Percentiles rank a stretch among this genome's conserved stretches.
Evolutionary conservation across 2,888 invertebrate genomes (phyloP).

Genomic region (Leptinotarsa haldemani): DNA sequence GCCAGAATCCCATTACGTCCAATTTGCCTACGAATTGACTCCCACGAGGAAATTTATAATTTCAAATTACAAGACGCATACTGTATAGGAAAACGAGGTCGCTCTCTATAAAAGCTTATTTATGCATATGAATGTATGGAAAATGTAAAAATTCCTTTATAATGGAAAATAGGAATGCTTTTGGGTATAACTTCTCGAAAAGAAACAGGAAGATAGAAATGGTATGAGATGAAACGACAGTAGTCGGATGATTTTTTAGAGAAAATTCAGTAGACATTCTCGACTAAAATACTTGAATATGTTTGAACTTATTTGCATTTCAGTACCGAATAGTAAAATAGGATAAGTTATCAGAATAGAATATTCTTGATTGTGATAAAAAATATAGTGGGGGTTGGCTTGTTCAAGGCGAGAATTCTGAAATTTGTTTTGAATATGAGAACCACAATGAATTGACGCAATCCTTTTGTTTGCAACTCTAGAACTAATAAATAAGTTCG

Average conservation of each 20-base stretch:
- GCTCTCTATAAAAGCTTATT: slow-evolving; percentile 42
- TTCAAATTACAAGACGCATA: slow-evolving; percentile 51
- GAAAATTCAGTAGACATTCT: background rate
- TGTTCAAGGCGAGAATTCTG: too few relatives aligned
- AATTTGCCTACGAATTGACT: slow-evolving; percentile 55
- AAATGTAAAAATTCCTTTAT: slow-evolving; percentile 38
- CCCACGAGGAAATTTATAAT: slow-evolving; percentile 51
- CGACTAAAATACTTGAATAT: background rate
- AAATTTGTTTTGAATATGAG: too few relatives aligned
- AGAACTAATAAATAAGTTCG: too few relatives aligned
- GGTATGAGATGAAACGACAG: slow-evolving; percentile 21
- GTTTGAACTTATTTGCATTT: background rate
- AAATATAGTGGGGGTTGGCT: too few relatives aligned
- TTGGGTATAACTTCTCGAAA: slow-evolving; percentile 20
- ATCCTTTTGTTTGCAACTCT: too few relatives aligned
- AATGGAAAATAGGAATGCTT: slow-evolving; percentile 36
- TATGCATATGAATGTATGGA: slow-evolving; percentile 41
- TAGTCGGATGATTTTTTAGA: slow-evolving; percentile 20
- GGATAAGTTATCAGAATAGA: too few relatives aligned
- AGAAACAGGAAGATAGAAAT: slow-evolving; percentile 25
- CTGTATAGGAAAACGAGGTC: slow-evolving; percentile 41
- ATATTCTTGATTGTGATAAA: too few relatives aligned
- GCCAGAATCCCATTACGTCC: slow-evolving; percentile 52
- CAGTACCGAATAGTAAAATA: too few relatives aligned
- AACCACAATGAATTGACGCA: too few relatives aligned